Base-by-base conservation (phyloP, 2,797 vertebrate species). In the Schizopygopsis pylzovi region DNA sequence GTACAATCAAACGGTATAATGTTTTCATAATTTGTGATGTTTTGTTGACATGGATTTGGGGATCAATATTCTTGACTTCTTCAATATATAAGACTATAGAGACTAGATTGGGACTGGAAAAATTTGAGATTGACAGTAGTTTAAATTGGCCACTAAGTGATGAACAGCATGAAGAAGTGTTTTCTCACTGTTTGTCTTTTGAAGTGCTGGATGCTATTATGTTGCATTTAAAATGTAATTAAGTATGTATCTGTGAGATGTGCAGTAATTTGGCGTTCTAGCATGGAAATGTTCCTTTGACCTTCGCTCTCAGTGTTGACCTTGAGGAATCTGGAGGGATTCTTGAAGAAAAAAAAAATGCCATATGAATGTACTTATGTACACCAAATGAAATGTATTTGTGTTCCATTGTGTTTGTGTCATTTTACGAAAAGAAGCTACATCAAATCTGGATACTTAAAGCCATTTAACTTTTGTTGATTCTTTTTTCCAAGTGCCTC, bases 21-120 rank as follows among this genome's bases (percentile, higher is more conserved):
- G 71, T 76, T 86, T 87, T 86, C 45, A 82, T 77, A 59, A 86
- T 88, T 88, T 61, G 68, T 75, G 22, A 71, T 84, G 49, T 41
- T 37, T 43, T 49, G 67, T 75, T 61, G 72, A 81, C 80, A 54
- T 90, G 63, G 52, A 86, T 85, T 87, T 80, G 18, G 20, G n/a
- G 72, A 88, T 86, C 39, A 72, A 87, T 84, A 75, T 41, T 10
- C n/a, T 71, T 82, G 28, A 67, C 28, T 8, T 7, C 13, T 65
- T 65, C 6, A 33, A 16, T 28, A 63, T 33, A 12, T 67, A 81
- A 73, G 68, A 49, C 75, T 82, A 68, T 49, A 83, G 85, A 83
- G 85, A 87, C 49, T 81, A 75, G 77, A 71, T 73, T 33, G n/a
- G 45, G n/a, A 72, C 47, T 75, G 72, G 59, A 43, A 72, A 39